Evolutionary conservation across 2,797 vertebrate genomes (phyloP), one percentile per base, ranked within the genome.

Genomic region (Lagothrix lagotricha): DNA sequence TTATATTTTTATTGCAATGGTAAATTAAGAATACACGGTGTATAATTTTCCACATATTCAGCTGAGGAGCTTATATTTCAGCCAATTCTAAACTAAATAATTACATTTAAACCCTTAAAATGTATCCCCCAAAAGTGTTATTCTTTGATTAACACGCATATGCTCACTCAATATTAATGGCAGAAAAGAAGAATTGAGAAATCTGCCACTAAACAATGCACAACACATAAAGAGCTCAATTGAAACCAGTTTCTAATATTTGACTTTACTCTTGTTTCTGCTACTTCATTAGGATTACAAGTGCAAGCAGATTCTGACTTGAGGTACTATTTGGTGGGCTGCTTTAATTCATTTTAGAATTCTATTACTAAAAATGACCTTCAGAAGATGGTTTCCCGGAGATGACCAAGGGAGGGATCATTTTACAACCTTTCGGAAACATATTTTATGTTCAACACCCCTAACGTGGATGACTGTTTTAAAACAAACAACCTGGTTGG

Each of bases 391-490:
- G 15, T 15, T 76, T n/a, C 4, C 33, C 46, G 1, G 46, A 73
- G 67, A 26, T 7, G 1, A n/a, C 36, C 3, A 7, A 30, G 28
- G 22, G 52, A 36, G 33, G 28, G 44, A 12, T 2, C 24, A 12
- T 5, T 5, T n/a, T 5, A 26, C 2, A 1, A 17, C 12, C 52
- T 22, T 80, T 44, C 64, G 13, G 61, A 64, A 44, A 67, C 1
- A 0, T 4, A 33, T 28, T 61, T n/a, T 28, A 3, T 0, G 15
- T 24, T 13, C 24, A 24, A 7, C 14, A 1, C 1, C 22, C 48
- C 48, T 30, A 15, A 44, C 57, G 81, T 2, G 12, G 7, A 33
- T n/a, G 58, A 2, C 4, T 20, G 26, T 24, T 87, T 89, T 48
- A 41, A 61, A 70, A 61, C 76, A 41, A 33, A 44, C 7, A 26